phyloP scores from a whole-genome alignment of 2,888 invertebrate species.

The Saturnia pavonia region DNA sequence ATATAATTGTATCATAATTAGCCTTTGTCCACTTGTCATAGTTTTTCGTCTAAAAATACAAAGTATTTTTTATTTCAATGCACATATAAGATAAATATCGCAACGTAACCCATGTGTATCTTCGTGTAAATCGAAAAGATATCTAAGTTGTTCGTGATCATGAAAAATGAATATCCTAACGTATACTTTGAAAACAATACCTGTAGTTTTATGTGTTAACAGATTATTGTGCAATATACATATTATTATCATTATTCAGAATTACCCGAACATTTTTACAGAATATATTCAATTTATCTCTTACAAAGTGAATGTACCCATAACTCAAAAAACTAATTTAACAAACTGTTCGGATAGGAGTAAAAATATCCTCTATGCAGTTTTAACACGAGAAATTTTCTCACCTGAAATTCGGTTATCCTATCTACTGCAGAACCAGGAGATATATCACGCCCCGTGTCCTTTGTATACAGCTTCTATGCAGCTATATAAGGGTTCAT shows the following conservation, averaged over 20 bases:
- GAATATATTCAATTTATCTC: neutral
- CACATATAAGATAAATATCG: no score
- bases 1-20: no score
- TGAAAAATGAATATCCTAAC: no score
- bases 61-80: no score
- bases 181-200: neutral
- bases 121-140: no score
- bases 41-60: no score
- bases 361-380: slow-evolving; percentile 14
- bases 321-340: slow-evolving; percentile 18
- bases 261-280: neutral
- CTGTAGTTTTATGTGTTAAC: neutral
- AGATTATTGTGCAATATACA: neutral
- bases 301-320: slow-evolving; percentile 10
- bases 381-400: slow-evolving; percentile 16
- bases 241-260: neutral
- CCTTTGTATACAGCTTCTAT: neutral
- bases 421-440: slow-evolving; percentile 43
- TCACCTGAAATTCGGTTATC: slow-evolving; percentile 34
- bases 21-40: no score
- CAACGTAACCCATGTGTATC: no score
- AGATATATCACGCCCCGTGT: slow-evolving; percentile 47
- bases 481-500: neutral
- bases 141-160: no score
- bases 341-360: slow-evolving; percentile 1